These are phyloP conservation scores for Eremobia ochroleuca DNA, from an alignment of 2,888 invertebrate genomes.

Conservation along the genomic window DNA sequence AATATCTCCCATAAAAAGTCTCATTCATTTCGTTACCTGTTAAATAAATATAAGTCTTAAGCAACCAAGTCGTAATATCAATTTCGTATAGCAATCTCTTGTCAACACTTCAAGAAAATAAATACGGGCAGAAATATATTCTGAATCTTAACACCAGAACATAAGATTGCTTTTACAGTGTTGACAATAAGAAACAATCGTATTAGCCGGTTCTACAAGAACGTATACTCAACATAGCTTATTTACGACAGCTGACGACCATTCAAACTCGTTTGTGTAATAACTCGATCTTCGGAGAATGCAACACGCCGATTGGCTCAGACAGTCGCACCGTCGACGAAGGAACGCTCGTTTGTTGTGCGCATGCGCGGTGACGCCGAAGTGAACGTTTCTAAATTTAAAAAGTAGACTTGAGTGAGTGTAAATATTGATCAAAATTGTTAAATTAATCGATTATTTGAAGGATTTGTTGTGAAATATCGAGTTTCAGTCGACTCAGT, in stretches of 20 bases:
- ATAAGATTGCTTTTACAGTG: constrained; percentile 65
- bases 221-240: constrained; percentile 70
- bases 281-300: constrained; percentile 83
- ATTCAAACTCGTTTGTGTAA: constrained; percentile 81
- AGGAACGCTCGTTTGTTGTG: constrained; percentile 69
- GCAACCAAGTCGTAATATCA: neutral
- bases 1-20: constrained; percentile 32
- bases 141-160: constrained; percentile 56
- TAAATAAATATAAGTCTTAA: constrained; percentile 64
- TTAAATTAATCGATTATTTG: constrained; percentile 51
- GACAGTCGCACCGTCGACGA: constrained; percentile 75
- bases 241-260: constrained; percentile 74
- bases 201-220: constrained; percentile 77
- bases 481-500: constrained; percentile 56
- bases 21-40: constrained; percentile 55
- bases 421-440: constrained; percentile 53
- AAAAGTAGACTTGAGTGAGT: constrained; percentile 64
- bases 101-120: constrained; percentile 51
- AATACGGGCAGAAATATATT: constrained; percentile 53
- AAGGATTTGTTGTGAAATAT: constrained; percentile 55
- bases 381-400: constrained; percentile 72
- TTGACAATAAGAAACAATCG: constrained; percentile 56
- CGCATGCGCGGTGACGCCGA: constrained; percentile 73
- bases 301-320: constrained; percentile 80
- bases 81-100: constrained; percentile 53